Conservation (phyloP, 2,888 invertebrate genomes). For the Athalia circularis region DNA sequence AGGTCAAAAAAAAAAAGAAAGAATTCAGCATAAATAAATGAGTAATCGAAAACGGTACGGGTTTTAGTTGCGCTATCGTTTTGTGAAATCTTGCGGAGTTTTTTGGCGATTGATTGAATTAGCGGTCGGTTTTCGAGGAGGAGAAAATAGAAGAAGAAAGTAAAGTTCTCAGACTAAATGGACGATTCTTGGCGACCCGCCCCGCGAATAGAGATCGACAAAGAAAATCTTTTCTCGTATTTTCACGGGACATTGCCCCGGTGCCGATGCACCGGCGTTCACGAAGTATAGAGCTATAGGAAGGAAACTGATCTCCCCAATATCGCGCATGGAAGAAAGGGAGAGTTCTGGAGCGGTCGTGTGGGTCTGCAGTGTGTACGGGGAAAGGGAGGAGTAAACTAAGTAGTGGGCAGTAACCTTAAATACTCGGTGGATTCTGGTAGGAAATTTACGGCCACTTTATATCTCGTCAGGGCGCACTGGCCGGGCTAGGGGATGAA, state of each 20-base stretch:
- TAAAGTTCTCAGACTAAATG: too few species aligned
- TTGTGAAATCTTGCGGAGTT: too few species aligned
- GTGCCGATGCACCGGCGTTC: too few species aligned
- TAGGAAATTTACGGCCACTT: slow-evolving; percentile 67
- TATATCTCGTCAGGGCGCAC: slow-evolving; percentile 64
- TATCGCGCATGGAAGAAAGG: background rate
- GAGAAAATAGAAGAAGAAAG: too few species aligned
- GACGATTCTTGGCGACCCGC: background rate
- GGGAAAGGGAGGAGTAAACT: slow-evolving; percentile 30
- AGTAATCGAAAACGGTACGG: background rate
- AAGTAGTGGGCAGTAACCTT: slow-evolving; percentile 60
- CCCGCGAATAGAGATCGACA: background rate
- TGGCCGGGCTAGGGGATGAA: slow-evolving; percentile 44
- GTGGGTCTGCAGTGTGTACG: background rate
- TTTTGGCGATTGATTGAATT: too few species aligned
- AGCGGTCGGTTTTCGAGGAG: too few species aligned
- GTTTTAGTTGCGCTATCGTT: background rate
- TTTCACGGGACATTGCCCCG: slow-evolving; percentile 32
- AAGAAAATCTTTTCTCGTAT: slow-evolving; percentile 14
- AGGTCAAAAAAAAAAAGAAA: background rate
- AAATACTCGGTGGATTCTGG: slow-evolving; percentile 59
- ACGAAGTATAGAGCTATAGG: background rate
- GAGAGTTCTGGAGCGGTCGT: background rate
- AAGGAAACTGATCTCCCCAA: slow-evolving; percentile 14
- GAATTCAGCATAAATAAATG: background rate